Evolutionary conservation across 2,113 vertebrate genomes (phyloP).

Genomic region (Alligator mississippiensis): DNA sequence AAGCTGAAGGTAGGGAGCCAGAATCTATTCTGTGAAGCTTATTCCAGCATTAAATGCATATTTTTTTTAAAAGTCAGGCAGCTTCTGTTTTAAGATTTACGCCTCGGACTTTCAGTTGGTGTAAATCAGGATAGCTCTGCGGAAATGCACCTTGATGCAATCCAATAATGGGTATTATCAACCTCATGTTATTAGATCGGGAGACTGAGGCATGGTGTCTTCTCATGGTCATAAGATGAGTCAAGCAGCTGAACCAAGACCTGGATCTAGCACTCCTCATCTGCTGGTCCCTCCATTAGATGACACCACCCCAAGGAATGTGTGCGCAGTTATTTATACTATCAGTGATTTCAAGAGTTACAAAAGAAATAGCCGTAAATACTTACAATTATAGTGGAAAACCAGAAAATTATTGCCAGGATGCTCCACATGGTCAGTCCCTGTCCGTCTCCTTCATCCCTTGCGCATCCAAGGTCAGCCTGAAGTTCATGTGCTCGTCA

Average conservation of each 20-base stretch:
- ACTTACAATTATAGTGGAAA: conserved; percentile 58
- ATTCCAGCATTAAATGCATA: not conserved
- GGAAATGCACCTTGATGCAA: not conserved
- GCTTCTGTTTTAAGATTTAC: rapidly evolving
- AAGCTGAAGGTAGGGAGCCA: not conserved
- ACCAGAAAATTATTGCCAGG: conserved; percentile 47
- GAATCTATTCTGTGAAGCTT: not conserved
- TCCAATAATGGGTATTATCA: not conserved
- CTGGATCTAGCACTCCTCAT: not conserved
- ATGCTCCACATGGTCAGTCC: conserved; percentile 62
- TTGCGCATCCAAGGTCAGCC: not conserved
- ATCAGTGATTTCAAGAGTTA: not conserved
- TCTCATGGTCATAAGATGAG: not conserved
- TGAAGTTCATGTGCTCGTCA: not conserved
- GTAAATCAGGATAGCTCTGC: not conserved
- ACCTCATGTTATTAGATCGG: not conserved
- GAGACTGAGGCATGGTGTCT: not conserved
- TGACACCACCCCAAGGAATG: not conserved
- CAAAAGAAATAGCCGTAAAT: conserved; percentile 4
- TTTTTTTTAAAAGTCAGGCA: not conserved
- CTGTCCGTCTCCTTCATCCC: conserved; percentile 38
- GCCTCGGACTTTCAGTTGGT: not conserved
- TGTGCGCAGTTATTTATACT: not conserved
- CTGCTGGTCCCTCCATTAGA: not conserved
- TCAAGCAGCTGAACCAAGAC: not conserved